These are phyloP conservation scores for Nomada ferruginata DNA, from an alignment of 2,888 invertebrate genomes.

Conservation along the genomic window DNA sequence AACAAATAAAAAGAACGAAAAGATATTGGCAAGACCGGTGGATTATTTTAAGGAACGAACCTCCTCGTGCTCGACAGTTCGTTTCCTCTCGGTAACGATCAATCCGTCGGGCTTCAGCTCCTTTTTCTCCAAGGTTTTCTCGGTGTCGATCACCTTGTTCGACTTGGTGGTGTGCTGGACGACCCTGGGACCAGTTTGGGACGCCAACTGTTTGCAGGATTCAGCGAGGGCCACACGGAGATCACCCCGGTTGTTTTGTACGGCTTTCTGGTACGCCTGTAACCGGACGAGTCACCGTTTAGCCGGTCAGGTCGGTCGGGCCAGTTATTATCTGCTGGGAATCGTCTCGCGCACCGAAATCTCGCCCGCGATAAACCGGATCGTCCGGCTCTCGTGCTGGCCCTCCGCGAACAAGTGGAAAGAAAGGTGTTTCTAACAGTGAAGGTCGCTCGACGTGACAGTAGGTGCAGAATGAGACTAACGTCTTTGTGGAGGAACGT, in stretches of 20 bases:
- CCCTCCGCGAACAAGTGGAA: conserved; percentile 47
- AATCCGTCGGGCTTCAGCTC: conserved; percentile 92
- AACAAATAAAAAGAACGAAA: not conserved
- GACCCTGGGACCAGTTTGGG: conserved; percentile 88
- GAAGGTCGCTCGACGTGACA: conserved; percentile 34
- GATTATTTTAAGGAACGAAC: conserved; percentile 69
- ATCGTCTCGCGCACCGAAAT: conserved; percentile 53
- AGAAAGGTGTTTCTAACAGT: conserved; percentile 43
- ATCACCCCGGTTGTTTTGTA: conserved; percentile 88
- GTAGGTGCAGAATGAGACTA: not conserved
- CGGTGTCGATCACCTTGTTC: conserved; percentile 93
- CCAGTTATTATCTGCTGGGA: conserved; percentile 37
- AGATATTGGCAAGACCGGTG: not conserved
- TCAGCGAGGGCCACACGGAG: conserved; percentile 88
- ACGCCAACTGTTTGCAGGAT: conserved; percentile 87
- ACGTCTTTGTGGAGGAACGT: not conserved
- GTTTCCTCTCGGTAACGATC: conserved; percentile 93
- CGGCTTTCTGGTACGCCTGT: conserved; percentile 91
- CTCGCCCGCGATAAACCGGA: conserved; percentile 64
- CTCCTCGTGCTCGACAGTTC: conserved; percentile 93
- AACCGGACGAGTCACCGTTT: conserved; percentile 73
- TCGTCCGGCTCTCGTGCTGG: conserved; percentile 55
- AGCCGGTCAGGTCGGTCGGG: not conserved
- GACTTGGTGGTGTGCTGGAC: conserved; percentile 91
- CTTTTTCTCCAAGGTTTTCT: conserved; percentile 92